Conservation (phyloP, 2,797 vertebrate species). For the Melanogrammus aeglefinus region DNA sequence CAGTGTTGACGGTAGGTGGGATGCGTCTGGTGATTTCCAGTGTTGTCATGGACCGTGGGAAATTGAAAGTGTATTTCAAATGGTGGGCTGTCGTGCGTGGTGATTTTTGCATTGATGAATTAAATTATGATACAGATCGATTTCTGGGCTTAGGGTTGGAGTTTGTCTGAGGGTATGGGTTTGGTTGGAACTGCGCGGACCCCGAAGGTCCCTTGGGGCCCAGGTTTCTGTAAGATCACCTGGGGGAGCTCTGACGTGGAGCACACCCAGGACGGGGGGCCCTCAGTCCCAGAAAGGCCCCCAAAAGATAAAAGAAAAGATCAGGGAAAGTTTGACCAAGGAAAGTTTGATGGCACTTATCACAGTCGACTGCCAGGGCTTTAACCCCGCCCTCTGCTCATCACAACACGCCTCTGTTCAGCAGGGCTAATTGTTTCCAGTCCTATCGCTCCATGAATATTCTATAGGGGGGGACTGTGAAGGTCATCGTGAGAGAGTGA, state of each 20-base stretch:
- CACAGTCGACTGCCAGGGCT: neutral
- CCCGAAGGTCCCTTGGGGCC: no score
- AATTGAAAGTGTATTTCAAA: neutral
- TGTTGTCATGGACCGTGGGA: no score
- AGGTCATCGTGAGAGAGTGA: conserved; percentile 52
- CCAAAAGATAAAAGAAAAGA: neutral
- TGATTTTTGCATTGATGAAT: neutral
- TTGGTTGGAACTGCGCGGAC: no score
- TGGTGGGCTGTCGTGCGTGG: neutral
- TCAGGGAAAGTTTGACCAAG: neutral
- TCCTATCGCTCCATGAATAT: conserved; percentile 52
- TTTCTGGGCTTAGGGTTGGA: neutral
- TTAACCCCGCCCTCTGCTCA: conserved; percentile 12
- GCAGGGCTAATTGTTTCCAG: conserved; percentile 45
- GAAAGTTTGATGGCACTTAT: neutral
- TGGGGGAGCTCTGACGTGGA: no score
- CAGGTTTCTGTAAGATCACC: no score
- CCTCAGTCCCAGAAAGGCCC: no score
- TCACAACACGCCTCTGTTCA: conserved; percentile 44
- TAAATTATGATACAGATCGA: neutral
- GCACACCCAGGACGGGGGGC: neutral
- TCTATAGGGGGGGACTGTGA: conserved; percentile 47
- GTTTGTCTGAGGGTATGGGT: neutral
- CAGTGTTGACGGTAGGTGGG: neutral
- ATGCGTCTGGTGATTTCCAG: neutral